Evolutionary conservation across 2,888 invertebrate genomes (phyloP), one percentile per base, ranked within the genome.

Genomic region (Orthosia incerta): DNA sequence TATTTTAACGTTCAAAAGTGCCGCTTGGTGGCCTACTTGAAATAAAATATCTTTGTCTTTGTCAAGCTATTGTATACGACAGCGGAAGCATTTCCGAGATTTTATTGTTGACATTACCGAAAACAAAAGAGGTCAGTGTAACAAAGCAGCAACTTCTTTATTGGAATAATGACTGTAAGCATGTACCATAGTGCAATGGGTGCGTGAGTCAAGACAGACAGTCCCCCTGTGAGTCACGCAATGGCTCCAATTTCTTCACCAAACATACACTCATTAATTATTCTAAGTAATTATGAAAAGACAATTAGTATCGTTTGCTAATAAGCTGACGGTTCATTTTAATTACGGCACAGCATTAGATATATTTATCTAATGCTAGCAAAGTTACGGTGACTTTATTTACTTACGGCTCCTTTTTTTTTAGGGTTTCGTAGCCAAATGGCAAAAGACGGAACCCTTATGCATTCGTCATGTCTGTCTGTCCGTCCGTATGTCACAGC

Each of bases 221-320:
- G 69, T 62, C 51, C 76, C 65, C 62, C 26, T 59, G 26, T 86
- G 87, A 87, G 59, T 87, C 85, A 87, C 50, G 7, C 23, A 85
- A 59, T 23, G 80, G 87, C 80, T 87, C 86, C 64, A 87, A 83
- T 87, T 87, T 86, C 88, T 85, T 85, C 76, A 62, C 61, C 76
- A 87, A 86, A 80, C 72, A 71, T 74, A 81, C 74, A 85, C 76
- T 82, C 83, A 85, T 83, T 82, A 74, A 79, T 77, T 77, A 73
- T 87, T 84, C 80, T 74, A 72, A 20, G 84, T 83, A 83, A 77
- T 77, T 76, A 80, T 74, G 64, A 66, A 72, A 79, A 78, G 72
- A 76, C 80, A 65, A 73, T 76, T 70, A 69, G 66, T 70, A 74
- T 71, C 62, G 18, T 59, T 55, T 51, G 53, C 3, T 50, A 68